Evolutionary conservation across 1,140 invertebrate genomes (phyloP).

Genomic region (Drosophila watanabei): DNA sequence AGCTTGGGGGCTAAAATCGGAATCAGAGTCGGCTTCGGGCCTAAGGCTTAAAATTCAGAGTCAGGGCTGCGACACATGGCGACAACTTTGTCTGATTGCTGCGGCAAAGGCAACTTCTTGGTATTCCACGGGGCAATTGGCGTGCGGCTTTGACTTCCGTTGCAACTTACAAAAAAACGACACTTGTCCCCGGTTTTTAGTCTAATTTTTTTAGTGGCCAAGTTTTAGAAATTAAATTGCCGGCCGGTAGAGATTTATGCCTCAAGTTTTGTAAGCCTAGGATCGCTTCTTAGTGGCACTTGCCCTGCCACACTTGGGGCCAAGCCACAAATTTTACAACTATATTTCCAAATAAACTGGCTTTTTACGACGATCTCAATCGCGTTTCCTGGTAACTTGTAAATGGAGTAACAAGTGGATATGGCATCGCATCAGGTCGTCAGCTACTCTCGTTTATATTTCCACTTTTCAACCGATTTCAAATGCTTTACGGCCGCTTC

Average conservation of each 20-base stretch:
- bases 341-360: constrained; percentile 81
- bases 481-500: constrained; percentile 72
- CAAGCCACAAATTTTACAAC: constrained; percentile 67
- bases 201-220: constrained; percentile 66
- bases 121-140: constrained; percentile 61
- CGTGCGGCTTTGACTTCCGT: constrained; percentile 70
- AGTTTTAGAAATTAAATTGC: constrained; percentile 69
- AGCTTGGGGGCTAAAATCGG: constrained; percentile 42
- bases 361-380: constrained; percentile 82
- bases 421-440: constrained; percentile 33
- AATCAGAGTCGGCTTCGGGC: constrained; percentile 19
- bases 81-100: constrained; percentile 73
- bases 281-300: constrained; percentile 62
- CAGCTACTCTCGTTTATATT: constrained; percentile 42
- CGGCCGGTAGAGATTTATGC: constrained; percentile 58
- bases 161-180: constrained; percentile 52
- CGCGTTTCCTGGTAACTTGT: constrained; percentile 80
- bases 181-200: constrained; percentile 73
- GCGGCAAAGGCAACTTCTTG: constrained; percentile 60
- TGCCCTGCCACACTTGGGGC: constrained; percentile 65
- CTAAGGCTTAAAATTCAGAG: constrained; percentile 34
- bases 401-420: constrained; percentile 85
- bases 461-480: constrained; percentile 52
- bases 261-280: constrained; percentile 55
- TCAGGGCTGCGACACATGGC: constrained; percentile 58